Base-by-base conservation (phyloP, 2,888 invertebrate genomes). In the Dione juno region DNA sequence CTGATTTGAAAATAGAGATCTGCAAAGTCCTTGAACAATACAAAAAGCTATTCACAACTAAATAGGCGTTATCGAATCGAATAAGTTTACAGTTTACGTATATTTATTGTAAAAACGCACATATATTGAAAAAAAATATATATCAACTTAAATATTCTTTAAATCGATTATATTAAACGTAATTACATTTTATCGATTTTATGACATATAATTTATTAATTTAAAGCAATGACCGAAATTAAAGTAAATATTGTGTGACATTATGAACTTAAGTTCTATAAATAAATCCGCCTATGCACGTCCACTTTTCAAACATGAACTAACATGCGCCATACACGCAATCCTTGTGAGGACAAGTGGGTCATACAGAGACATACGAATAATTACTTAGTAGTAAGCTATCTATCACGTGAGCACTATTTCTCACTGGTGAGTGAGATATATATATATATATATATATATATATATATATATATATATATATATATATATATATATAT, bases 251-350 rank as follows among this genome's bases (percentile, higher is more conserved):
- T 5, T 14, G 8, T n/a, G 40, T 48, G 21, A 58, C 45, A n/a
- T 50, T 45, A 19, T 58, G 37, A 37, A 5, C 13, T 58, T n/a
- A 19, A 13, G 19, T 43, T 19, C 41, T 41, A 37, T 50, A 63
- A 54, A 35, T 40, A 58, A 59, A n/a, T n/a, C n/a, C n/a, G n/a
- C n/a, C n/a, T n/a, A 74, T 76, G 75, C 75, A 77, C 75, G 76
- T 69, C 70, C 66, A 71, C 76, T 70, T 69, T 71, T 81, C 77
- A 81, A 81, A 80, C 76, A 81, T 76, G 75, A 75, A 77, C 76
- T 78, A 70, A 76, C 67, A 74, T 74, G 78, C 72, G 75, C 74
- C 74, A 74, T 76, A 77, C 80, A 72, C 76, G 76, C 74, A 73
- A 75, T 71, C 70, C 67, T 67, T 64, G 71, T 73, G 73, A 76